Base-by-base conservation (phyloP, 2,113 vertebrate genomes). In the Corythoichthys haematopterus region DNA sequence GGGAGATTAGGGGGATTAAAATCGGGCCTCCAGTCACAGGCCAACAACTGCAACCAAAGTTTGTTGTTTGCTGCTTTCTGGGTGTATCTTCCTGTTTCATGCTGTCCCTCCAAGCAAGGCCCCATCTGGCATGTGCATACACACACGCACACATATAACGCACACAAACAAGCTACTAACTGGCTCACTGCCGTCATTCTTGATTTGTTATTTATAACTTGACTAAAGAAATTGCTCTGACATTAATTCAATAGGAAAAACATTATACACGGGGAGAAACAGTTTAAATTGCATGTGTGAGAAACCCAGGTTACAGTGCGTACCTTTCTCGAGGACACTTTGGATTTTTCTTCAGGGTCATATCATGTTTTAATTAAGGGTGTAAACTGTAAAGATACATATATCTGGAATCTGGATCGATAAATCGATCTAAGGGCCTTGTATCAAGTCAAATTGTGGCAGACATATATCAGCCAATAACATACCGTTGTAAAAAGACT, bases 201-300 rank as follows among this genome's bases (percentile, higher is more conserved):
- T 75, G 66, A 85, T 88, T 82, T 85, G 71, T 84, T 88, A 89
- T 90, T 88, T 85, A 86, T 78, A 69, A 76, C 77, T 78, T 2
- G 72, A 81, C 75, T 77, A 73, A 80, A 71, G 80, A 83, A 76
- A 69, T 79, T 82, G 14, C 58, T 83, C 80, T 61, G 69, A 88
- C 87, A 84, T 78, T 81, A 86, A 89, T 91, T 89, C 87, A 59
- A 84, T 79, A 74, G 63, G 65, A 75, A 66, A 79, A 85, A 79
- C 80, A 79, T 37, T 59, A n/a, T 11, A 9, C 8, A 4, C 20
- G 6, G 46, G 12, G 3, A 48, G 11, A 48, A 15, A 13, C 51
- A 0, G 16, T 52, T 52, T 20, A 52, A 20, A 6, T n/a, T 52
- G 6, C n/a, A 50, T 15, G 14, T 15, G 13, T 50, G 14, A 15